phyloP scores from a whole-genome alignment of 1,140 invertebrate genomes.

The Parapsyche elsis region DNA sequence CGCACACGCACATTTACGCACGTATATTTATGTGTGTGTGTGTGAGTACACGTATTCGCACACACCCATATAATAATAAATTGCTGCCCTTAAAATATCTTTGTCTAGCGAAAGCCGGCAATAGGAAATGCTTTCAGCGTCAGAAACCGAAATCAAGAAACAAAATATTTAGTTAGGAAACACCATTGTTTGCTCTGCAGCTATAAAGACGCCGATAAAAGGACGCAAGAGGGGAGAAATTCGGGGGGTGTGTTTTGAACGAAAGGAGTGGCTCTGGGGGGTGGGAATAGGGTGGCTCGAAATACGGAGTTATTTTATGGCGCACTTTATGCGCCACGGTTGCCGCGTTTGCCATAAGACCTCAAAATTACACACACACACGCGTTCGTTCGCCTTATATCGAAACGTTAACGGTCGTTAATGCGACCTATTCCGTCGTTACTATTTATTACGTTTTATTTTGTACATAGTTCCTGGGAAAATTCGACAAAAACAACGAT shows the following conservation, averaged over 20 bases:
- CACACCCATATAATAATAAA: constrained; percentile 48
- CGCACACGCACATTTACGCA: neutral
- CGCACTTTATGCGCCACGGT: constrained; percentile 34
- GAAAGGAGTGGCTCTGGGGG: neutral
- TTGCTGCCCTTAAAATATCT: constrained; percentile 54
- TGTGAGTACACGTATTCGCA: constrained; percentile 5
- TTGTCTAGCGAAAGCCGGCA: constrained; percentile 50
- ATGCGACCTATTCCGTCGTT: constrained; percentile 27
- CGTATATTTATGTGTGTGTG: neutral
- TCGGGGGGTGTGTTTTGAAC: neutral
- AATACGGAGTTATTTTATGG: constrained; percentile 43
- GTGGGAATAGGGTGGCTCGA: neutral
- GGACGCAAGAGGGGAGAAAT: neutral
- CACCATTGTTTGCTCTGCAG: constrained; percentile 44
- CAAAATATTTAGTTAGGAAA: constrained; percentile 52
- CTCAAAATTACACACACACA: constrained; percentile 24
- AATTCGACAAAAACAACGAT: too few relatives aligned
- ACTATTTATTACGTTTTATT: constrained; percentile 11
- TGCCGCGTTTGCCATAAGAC: constrained; percentile 31
- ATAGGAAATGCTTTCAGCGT: constrained; percentile 49
- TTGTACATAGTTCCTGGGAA: neutral
- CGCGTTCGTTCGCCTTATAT: constrained; percentile 7
- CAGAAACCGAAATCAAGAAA: constrained; percentile 47
- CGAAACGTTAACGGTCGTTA: constrained; percentile 26
- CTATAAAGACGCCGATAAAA: constrained; percentile 47